Percentiles rank a stretch among this genome's conserved stretches.
Conservation (phyloP, 2,797 vertebrate species). For the Eremophila alpestris region DNA sequence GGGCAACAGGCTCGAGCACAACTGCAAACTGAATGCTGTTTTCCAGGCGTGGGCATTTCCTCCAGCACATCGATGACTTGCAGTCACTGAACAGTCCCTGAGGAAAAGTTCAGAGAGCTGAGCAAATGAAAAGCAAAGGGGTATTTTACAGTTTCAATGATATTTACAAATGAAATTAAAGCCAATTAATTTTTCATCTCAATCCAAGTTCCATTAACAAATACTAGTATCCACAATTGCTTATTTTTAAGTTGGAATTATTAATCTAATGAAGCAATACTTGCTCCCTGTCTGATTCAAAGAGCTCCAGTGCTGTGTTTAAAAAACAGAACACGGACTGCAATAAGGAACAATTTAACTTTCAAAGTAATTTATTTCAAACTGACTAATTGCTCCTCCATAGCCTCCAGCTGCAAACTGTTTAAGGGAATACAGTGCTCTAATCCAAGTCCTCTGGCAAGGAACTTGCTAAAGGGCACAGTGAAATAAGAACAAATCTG, state of each 20-base stretch:
- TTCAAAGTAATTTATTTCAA: conserved; percentile 50
- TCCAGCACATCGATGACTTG: background rate
- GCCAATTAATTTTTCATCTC: background rate
- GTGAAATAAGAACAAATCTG: background rate
- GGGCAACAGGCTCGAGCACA: background rate
- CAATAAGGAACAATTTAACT: conserved; percentile 20
- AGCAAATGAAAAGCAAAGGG: background rate
- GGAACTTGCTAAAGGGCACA: background rate
- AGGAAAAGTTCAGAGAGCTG: background rate
- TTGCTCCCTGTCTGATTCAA: background rate
- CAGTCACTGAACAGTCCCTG: background rate
- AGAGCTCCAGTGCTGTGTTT: background rate
- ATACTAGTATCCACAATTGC: background rate
- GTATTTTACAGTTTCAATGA: background rate
- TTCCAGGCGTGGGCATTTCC: background rate
- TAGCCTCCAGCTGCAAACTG: conserved; percentile 35
- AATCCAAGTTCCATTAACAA: background rate
- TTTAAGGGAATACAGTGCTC: background rate
- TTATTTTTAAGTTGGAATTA: background rate
- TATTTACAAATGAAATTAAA: background rate
- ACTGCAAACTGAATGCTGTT: background rate
- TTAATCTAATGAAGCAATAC: background rate
- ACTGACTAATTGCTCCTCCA: conserved; percentile 44
- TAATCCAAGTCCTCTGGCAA: conserved; percentile 29
- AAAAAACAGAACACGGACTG: background rate